Percentiles rank a stretch among this genome's conserved stretches.
Conservation (phyloP, 2,113 vertebrate species). For the Balaenoptera acutorostrata region DNA sequence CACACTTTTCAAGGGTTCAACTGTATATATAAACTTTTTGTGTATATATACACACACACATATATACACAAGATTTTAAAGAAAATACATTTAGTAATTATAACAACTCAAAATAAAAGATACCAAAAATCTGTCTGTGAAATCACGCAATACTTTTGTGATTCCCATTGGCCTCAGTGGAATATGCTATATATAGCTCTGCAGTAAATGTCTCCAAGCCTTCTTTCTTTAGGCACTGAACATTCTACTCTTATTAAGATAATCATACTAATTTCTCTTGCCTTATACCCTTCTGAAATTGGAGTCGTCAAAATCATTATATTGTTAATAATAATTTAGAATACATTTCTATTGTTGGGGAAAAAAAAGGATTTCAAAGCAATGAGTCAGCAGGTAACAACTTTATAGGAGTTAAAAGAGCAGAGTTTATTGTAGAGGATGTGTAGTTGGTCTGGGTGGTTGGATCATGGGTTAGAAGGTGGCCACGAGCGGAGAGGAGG, state of each 20-base stretch:
- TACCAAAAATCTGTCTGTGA: neutral
- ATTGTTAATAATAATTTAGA: neutral
- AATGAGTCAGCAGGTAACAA: neutral
- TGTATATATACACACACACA: neutral
- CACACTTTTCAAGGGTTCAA: neutral
- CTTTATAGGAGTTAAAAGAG: neutral
- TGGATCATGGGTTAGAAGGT: neutral
- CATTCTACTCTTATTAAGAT: neutral
- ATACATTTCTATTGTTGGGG: neutral
- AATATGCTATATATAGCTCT: neutral
- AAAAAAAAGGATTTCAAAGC: neutral
- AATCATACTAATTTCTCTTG: neutral
- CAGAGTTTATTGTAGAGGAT: neutral
- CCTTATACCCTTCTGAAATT: neutral
- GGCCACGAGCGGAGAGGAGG: neutral
- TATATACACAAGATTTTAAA: neutral
- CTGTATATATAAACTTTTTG: neutral
- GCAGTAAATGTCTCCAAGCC: neutral
- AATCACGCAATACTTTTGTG: neutral
- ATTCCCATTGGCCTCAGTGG: neutral
- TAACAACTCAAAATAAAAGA: neutral
- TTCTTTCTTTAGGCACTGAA: neutral
- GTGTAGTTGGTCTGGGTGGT: neutral
- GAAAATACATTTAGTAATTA: neutral
- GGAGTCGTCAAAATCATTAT: neutral